Percentiles rank a stretch among this genome's conserved stretches.
Evolutionary conservation across 2,797 vertebrate genomes (phyloP).

Genomic region (Argya squamiceps): DNA sequence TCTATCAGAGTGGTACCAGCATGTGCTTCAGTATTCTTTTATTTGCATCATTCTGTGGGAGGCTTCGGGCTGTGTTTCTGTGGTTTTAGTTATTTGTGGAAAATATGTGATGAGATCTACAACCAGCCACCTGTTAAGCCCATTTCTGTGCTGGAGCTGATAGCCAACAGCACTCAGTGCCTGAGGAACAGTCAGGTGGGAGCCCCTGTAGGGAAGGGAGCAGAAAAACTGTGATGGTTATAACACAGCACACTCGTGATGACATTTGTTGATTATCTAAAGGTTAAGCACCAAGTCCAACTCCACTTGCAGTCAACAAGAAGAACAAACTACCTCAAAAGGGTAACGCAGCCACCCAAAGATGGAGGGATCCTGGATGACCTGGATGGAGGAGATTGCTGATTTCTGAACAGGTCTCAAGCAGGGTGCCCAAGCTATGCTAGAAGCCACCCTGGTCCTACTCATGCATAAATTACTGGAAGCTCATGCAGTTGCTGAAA

Average conservation of each 20-base stretch:
- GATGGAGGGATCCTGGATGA: background rate
- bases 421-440: background rate
- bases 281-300: background rate
- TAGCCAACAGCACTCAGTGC: background rate
- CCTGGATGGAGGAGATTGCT: background rate
- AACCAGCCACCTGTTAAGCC: background rate
- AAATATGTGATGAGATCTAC: background rate
- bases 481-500: background rate
- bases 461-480: background rate
- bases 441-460: background rate
- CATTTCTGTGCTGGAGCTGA: background rate
- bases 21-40: background rate
- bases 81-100: background rate
- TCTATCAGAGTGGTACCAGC: background rate
- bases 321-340: background rate
- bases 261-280: background rate
- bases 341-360: background rate
- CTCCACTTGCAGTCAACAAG: background rate
- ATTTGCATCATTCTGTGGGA: background rate
- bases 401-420: background rate
- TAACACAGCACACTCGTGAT: background rate
- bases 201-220: background rate
- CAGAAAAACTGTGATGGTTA: background rate
- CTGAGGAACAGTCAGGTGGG: background rate
- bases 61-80: background rate